phyloP scores from a whole-genome alignment of 2,113 vertebrate species.

The Argyrosomus japonicus region DNA sequence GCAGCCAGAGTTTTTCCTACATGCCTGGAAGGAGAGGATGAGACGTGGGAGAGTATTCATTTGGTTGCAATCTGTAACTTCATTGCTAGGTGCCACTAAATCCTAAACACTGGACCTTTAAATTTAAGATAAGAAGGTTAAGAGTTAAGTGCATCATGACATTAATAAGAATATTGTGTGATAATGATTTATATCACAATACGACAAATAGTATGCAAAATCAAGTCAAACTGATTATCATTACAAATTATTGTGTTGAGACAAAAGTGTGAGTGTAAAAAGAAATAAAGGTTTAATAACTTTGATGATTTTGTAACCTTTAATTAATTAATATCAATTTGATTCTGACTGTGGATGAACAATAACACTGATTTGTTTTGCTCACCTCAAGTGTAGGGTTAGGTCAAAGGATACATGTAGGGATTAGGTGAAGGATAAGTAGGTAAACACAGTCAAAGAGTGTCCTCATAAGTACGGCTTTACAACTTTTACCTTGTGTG shows the following conservation, averaged over 20 bases:
- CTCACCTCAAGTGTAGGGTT: background rate
- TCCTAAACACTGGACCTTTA: no score
- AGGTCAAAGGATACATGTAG: background rate
- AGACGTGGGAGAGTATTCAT: no score
- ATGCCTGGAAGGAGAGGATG: no score
- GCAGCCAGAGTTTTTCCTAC: no score
- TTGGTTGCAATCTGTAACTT: no score
- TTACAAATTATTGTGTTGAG: background rate
- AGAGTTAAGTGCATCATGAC: background rate
- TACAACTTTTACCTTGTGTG: background rate
- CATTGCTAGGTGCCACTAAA: no score
- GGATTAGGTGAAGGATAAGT: background rate
- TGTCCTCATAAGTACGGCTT: constrained; percentile 9
- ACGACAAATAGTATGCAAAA: background rate
- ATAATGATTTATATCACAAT: background rate
- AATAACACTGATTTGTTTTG: background rate
- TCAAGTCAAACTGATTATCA: background rate
- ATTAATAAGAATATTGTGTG: background rate
- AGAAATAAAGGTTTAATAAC: background rate
- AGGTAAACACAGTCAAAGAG: background rate
- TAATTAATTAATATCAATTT: background rate
- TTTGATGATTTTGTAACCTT: background rate
- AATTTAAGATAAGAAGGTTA: no score
- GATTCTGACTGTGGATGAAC: background rate
- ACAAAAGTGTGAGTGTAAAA: background rate